Base-by-base conservation (phyloP, 2,797 vertebrate genomes). In the Phrynocephalus vlangalii region DNA sequence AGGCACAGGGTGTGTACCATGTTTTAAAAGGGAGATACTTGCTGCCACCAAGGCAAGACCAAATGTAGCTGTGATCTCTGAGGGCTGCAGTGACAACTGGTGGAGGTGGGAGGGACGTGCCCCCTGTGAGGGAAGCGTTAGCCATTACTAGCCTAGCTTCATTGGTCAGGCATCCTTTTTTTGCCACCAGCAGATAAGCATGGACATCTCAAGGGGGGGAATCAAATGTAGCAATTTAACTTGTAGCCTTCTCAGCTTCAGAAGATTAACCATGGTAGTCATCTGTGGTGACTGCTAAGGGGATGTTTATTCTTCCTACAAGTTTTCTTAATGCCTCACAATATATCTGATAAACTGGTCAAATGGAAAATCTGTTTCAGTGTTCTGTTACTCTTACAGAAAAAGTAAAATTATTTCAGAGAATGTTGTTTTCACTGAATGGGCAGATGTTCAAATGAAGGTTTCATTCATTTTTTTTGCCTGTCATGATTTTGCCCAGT, bases 321-420 rank as follows among this genome's bases (percentile, higher is more conserved):
- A 16, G 8, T 6, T 66, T n/a, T 81, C 56, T n/a, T 48, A 18
- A 66, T 33, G 71, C n/a, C 38, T 77, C 28, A 73, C 48, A 60
- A 95, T 91, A 76, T 66, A 90, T 87, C 91, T 94, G 91, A 87
- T 78, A 90, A 88, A 86, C 87, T 92, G 5, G 38, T 38, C 66
- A 75, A 22, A 24, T 15, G 73, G 52, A 20, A 86, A 24, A 24
- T 67, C 28, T 30, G n/a, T 48, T 73, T 48, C 66, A n/a, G 92
- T 95, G 95, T 95, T 95, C 95, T 94, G 93, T 94, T 93, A 93
- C 96, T 96, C 95, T 92, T 83, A 15, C 44, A 89, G 91, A 94
- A 90, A 85, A 90, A 67, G 86, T 95, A 94, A 91, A 92, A 95
- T 89, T 94, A 90, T 48, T 95, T 94, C 89, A 93, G 6, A 38